These are phyloP conservation scores for Neolamprologus cancellatus DNA, from an alignment of 2,113 vertebrate species.

Conservation along the genomic window DNA sequence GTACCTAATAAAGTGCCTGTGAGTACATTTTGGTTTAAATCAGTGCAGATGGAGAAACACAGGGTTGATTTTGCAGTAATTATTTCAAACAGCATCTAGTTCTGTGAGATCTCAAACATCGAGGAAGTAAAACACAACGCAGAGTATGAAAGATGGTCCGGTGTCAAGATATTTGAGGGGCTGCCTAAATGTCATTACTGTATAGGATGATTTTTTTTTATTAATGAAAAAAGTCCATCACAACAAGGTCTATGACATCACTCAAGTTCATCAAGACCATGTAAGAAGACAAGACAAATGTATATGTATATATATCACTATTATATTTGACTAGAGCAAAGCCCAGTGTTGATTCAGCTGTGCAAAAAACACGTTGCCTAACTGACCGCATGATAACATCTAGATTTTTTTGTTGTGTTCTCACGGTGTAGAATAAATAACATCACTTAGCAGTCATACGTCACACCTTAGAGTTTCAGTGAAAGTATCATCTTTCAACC, in stretches of 20 bases:
- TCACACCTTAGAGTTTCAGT: neutral
- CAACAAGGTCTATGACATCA: neutral
- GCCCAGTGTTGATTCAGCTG: neutral
- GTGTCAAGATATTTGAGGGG: neutral
- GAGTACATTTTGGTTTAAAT: neutral
- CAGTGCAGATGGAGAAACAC: neutral
- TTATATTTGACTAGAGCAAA: neutral
- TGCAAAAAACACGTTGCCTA: neutral
- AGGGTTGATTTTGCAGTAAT: neutral
- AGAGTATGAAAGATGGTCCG: neutral
- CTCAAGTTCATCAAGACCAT: neutral
- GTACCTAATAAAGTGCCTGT: neutral
- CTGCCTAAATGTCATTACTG: neutral
- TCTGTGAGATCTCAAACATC: neutral
- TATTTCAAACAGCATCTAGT: neutral
- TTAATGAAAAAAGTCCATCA: neutral
- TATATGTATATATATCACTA: neutral
- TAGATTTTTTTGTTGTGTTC: neutral
- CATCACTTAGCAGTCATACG: fast-evolving
- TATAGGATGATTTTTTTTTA: neutral
- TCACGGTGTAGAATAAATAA: neutral
- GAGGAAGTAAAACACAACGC: neutral
- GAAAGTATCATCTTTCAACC: neutral
- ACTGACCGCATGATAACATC: neutral
- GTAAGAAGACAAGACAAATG: neutral